phyloP scores from a whole-genome alignment of 1,140 invertebrate species.

The Conus ventricosus region DNA sequence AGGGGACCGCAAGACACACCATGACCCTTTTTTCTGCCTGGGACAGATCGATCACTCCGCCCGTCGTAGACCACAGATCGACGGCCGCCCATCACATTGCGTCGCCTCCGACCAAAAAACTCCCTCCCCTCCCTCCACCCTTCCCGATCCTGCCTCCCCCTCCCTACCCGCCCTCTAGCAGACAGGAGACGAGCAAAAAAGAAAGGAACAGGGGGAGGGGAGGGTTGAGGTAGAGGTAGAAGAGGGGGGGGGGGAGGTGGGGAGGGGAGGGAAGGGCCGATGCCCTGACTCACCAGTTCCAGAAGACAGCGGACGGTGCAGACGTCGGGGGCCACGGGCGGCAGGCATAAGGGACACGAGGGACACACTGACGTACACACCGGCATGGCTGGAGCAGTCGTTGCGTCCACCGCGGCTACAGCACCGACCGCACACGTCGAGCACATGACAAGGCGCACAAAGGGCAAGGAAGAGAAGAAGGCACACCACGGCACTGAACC shows the following conservation, averaged over 20 bases:
- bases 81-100: too few species aligned
- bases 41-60: too few species aligned
- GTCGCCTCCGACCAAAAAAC: too few species aligned
- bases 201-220: background rate
- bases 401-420: conserved; percentile 39
- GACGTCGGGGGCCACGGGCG: conserved; percentile 52
- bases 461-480: background rate
- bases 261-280: background rate
- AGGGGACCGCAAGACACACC: background rate
- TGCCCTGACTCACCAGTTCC: conserved; percentile 39
- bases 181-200: background rate
- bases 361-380: conserved; percentile 36
- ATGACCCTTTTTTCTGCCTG: too few species aligned
- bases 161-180: too few species aligned
- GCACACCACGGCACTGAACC: background rate
- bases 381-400: conserved; percentile 21
- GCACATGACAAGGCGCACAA: conserved; percentile 43
- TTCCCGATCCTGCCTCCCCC: too few species aligned
- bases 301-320: conserved; percentile 62
- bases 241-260: background rate
- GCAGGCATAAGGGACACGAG: conserved; percentile 33
- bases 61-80: too few species aligned
- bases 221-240: background rate
- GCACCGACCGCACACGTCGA: conserved; percentile 56
- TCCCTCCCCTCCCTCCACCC: too few species aligned